Evolutionary conservation across 2,113 vertebrate genomes (phyloP), one percentile per base, ranked within the genome.

Genomic region (Cochlearius cochlearius): DNA sequence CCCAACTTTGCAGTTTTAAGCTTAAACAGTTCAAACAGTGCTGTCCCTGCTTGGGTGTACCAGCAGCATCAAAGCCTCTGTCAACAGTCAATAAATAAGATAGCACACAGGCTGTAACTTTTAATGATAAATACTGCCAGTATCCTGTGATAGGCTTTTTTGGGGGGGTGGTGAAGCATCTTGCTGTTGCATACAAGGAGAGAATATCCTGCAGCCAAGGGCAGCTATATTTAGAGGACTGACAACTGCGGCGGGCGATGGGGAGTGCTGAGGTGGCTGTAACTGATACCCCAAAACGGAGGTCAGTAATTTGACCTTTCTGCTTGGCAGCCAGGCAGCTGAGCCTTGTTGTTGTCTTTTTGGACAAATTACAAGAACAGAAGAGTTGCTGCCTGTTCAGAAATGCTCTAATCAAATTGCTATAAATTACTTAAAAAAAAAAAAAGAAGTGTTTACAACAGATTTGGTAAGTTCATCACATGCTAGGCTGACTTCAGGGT

Each of bases 231-330:
- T 96, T 97, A 97, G 96, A 86, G 89, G 91, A 79, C 30, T 9
- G 86, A 89, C 88, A 93, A 93, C 95, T 97, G 94, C 74, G 84
- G 86, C 88, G 86, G 77, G 93, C 91, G 27, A 29, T 43, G 68
- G 95, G 94, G 83, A 97, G 64, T 97, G 96, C 96, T 97, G 97
- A 97, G 94, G 94, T 96, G 86, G 92, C 89, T 95, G 97, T 98
- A 98, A 98, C 66, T 50, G 95, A 98, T 98, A 98, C 91, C 90
- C 95, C 89, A 85, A 94, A 97, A 95, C 55, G 93, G 92, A 96
- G 96, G 97, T 97, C 96, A 96, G 94, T 88, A 95, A 91, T 94
- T 75, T 95, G 96, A 98, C 98, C 97, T 97, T 97, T 91, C 89
- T 95, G 72, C 96, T 77, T 88, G 74, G 88, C 97, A 96, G 92